Evolutionary conservation across 1,140 invertebrate genomes (phyloP).

Genomic region (Rhyacophila brunnea): DNA sequence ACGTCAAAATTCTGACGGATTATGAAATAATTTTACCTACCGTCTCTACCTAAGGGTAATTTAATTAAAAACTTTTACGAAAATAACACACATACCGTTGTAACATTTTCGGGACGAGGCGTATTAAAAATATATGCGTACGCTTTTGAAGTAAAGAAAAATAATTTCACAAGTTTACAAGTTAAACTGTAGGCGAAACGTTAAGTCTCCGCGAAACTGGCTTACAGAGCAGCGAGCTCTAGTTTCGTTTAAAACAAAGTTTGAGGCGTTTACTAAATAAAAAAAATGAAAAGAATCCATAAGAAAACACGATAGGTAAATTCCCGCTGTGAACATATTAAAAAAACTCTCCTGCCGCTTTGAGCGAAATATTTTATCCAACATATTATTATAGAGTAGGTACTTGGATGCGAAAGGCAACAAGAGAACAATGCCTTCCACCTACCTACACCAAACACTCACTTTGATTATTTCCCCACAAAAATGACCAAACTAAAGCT

Average conservation of each 20-base stretch:
- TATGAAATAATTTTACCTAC: not conserved
- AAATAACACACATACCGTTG: slow-evolving; percentile 6
- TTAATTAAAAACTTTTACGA: slow-evolving; percentile 8
- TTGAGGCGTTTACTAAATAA: not conserved
- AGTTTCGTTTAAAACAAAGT: slow-evolving; percentile 4
- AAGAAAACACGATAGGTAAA: not conserved
- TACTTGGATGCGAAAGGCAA: too few relatives aligned
- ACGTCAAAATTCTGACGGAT: slow-evolving; percentile 1
- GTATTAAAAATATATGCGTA: slow-evolving; percentile 7
- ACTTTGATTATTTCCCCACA: too few relatives aligned
- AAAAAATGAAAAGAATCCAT: not conserved
- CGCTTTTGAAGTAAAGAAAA: slow-evolving; percentile 4
- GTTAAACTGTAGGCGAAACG: not conserved
- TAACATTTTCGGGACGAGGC: not conserved
- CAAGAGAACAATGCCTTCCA: too few relatives aligned
- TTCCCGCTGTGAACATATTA: slow-evolving; percentile 1
- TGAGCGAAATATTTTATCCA: too few relatives aligned
- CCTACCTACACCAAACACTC: too few relatives aligned
- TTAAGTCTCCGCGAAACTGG: not conserved
- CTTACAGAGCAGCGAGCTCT: not conserved
- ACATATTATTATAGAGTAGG: too few relatives aligned
- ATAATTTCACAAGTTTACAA: slow-evolving; percentile 3
- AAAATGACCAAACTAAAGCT: too few relatives aligned
- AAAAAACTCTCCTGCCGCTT: not conserved
- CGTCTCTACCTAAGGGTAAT: slow-evolving; percentile 3